Evolutionary conservation across 2,888 invertebrate species (phyloP), one percentile per base, ranked within the genome.

Genomic region (Ectemnius continuus): DNA sequence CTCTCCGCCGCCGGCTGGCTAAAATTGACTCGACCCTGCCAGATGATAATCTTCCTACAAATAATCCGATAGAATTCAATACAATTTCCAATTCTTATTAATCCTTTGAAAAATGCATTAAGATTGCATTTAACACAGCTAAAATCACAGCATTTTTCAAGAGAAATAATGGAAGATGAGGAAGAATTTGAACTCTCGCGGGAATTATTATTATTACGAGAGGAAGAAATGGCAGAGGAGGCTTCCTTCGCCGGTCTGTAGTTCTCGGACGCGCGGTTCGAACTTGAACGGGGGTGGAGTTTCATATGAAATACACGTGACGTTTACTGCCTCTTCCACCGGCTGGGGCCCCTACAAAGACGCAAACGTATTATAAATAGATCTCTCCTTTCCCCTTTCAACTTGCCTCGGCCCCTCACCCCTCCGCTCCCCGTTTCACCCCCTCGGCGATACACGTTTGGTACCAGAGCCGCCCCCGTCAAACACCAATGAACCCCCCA

Each of bases 281-380:
- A 36, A 36, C 36, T 36, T 36, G 36, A 36, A 86, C 83, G 87
- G 86, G 89, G 88, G 89, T 90, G 90, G 89, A 91, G 90, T 90
- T 87, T 87, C 88, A 81, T 89, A 89, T 91, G 89, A 91, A 90
- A 91, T 91, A 91, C 90, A 90, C 89, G 87, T 88, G 91, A 90
- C 91, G 86, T 90, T 91, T 91, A 89, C 88, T 88, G 87, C 90
- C 87, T 86, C 36, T 11, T 36, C 73, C 74, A 88, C 88, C 89
- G 89, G 89, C 88, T 86, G 85, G 86, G 82, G 85, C 82, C 83
- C 87, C 82, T 78, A 86, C 84, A 85, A 85, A 89, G 87, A 87
- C 86, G 87, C 87, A 84, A 86, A 87, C 86, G 83, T 76, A 89
- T 88, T 89, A 90, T 90, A 90, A 90, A 90, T 89, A 90, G 90